phyloP scores from a whole-genome alignment of 2,888 invertebrate species.

The Pandemis corylana region DNA sequence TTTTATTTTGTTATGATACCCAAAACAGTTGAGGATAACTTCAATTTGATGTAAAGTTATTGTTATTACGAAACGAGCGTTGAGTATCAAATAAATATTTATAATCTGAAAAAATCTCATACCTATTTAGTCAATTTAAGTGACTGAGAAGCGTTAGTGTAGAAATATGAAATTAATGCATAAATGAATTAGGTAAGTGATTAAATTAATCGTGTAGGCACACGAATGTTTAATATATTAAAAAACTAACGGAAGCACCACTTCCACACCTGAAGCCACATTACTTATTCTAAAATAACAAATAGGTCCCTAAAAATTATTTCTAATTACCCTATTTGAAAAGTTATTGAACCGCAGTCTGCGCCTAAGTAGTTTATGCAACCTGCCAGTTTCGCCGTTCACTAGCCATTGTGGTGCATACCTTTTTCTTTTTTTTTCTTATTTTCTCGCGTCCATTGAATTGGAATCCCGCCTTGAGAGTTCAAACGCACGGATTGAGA shows the following conservation, averaged over 20 bases:
- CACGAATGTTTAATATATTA: too few species aligned
- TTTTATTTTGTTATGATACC: too few species aligned
- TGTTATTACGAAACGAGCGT: neutral
- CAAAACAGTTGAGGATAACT: too few species aligned
- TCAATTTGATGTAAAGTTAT: neutral
- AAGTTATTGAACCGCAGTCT: conserved; percentile 56
- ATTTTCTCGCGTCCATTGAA: conserved; percentile 44
- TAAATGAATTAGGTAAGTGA: neutral
- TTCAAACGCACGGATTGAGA: neutral
- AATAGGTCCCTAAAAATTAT: neutral
- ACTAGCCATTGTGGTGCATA: conserved; percentile 54
- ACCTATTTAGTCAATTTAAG: neutral
- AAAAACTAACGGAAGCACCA: neutral
- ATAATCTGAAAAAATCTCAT: neutral
- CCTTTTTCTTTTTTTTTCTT: conserved; percentile 49
- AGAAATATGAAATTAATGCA: neutral
- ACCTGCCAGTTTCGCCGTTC: conserved; percentile 56
- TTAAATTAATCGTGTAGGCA: too few species aligned
- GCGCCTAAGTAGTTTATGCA: conserved; percentile 57
- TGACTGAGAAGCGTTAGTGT: neutral
- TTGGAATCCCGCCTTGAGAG: conserved; percentile 25
- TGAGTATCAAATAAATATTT: neutral
- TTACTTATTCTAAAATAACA: conserved; percentile 8
- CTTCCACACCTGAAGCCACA: neutral
- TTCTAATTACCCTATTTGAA: conserved; percentile 15